Evolutionary conservation across 2,113 vertebrate species (phyloP).

Genomic region (Tetrax tetrax): DNA sequence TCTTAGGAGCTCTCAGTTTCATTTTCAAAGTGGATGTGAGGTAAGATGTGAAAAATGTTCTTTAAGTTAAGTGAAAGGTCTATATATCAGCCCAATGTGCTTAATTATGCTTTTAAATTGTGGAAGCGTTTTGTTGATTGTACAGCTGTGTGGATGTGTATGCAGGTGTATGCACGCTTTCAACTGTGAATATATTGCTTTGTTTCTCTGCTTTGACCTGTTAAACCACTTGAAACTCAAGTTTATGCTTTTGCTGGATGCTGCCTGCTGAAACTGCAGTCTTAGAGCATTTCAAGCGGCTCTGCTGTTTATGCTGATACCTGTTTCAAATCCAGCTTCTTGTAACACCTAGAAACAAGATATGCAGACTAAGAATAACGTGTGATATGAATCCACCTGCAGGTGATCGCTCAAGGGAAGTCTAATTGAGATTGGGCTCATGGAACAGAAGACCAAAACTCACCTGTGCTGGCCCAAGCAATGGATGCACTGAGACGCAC

Average conservation of each 20-base stretch:
- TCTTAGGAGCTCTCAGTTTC: background rate
- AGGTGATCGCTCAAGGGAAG: background rate
- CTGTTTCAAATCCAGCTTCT: slow-evolving; percentile 8
- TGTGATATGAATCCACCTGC: background rate
- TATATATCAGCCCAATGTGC: background rate
- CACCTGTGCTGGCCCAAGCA: background rate
- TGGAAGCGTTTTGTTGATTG: background rate
- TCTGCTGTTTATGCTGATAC: background rate
- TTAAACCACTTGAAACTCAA: slow-evolving; percentile 23
- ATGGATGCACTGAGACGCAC: background rate
- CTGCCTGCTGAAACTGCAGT: slow-evolving; percentile 19
- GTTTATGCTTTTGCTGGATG: background rate
- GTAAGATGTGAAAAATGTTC: background rate
- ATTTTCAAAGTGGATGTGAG: background rate
- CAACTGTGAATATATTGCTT: background rate
- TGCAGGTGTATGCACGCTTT: slow-evolving; percentile 13
- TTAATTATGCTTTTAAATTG: background rate
- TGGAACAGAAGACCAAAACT: background rate
- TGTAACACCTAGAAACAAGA: background rate
- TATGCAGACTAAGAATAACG: background rate
- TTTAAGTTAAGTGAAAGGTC: background rate
- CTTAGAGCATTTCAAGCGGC: background rate
- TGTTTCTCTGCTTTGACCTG: slow-evolving; percentile 26
- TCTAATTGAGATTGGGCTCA: background rate
- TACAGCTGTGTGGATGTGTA: slow-evolving; percentile 33